A percentile compares a stretch with the other conserved stretches of the same genome.
phyloP scores from a whole-genome alignment of 2,797 vertebrate species.

The Oreochromis grahami region DNA sequence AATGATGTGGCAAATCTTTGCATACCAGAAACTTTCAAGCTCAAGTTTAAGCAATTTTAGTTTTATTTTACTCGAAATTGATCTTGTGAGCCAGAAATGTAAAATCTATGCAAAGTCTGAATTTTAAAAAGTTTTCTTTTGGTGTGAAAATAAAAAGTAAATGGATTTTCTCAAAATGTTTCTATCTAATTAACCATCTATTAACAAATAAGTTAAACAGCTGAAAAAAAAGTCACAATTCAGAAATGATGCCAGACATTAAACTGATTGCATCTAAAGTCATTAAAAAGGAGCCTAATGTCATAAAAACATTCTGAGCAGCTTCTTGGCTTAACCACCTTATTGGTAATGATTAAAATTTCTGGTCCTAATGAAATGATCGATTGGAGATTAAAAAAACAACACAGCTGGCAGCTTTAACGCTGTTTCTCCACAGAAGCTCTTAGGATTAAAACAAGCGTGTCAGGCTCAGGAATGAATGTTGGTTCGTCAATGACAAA shows the following conservation, averaged over 20 bases:
- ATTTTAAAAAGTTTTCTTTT: background rate
- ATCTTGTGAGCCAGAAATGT: background rate
- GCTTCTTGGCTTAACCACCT: background rate
- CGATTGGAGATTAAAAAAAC: background rate
- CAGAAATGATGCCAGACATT: background rate
- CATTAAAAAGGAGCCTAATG: background rate
- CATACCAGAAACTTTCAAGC: background rate
- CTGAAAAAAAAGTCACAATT: background rate
- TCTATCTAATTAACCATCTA: background rate
- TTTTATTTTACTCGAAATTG: background rate
- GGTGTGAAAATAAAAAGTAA: background rate
- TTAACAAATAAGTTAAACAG: background rate
- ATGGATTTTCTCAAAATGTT: background rate
- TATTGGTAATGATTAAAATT: background rate
- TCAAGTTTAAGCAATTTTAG: background rate
- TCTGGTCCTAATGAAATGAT: background rate
- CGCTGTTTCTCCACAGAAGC: background rate
- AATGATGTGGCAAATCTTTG: background rate
- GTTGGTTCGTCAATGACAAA: background rate
- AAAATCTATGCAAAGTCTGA: background rate
- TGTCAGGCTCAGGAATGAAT: background rate
- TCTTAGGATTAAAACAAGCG: background rate
- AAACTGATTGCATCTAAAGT: background rate
- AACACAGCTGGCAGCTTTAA: background rate
- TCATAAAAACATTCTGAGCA: background rate